phyloP scores from a whole-genome alignment of 2,113 vertebrate genomes.

The Diadophis punctatus region DNA sequence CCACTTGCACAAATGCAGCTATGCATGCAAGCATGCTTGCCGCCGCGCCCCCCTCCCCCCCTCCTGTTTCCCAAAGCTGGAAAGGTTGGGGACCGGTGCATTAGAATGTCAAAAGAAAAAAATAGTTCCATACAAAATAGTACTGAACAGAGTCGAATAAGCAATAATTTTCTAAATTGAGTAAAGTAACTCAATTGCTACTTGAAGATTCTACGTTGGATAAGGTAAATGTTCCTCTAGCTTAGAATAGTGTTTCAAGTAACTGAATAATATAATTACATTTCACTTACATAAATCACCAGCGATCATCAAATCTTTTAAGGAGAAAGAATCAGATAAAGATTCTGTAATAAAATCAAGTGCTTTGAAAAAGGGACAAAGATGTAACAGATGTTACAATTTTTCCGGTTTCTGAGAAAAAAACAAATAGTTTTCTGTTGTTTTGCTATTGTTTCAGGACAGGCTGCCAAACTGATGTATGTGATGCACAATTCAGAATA shows the following conservation, averaged over 20 bases:
- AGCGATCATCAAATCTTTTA: fast-evolving
- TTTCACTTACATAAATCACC: not conserved
- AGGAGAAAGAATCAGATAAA: fast-evolving
- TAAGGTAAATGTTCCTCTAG: not conserved
- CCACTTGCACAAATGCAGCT: not conserved
- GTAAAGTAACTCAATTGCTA: not conserved
- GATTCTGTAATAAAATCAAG: not conserved
- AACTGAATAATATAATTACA: not conserved
- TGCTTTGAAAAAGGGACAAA: not conserved
- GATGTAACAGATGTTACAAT: not conserved
- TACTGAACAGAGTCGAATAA: not conserved
- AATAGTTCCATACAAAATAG: not conserved
- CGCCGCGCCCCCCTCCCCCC: fast-evolving
- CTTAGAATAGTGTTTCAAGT: not conserved
- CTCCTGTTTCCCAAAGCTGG: not conserved
- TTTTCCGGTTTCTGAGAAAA: not conserved
- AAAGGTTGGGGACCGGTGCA: not conserved
- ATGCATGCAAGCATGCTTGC: not conserved
- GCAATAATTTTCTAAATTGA: not conserved
- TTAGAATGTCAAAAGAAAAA: not conserved
- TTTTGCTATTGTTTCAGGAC: constrained; percentile 69
- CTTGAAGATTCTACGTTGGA: not conserved
- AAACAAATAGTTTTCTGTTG: not conserved
- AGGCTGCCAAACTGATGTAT: constrained; percentile 89
- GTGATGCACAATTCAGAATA: constrained; percentile 98